Evolutionary conservation across 2,113 vertebrate genomes (phyloP), one percentile per base, ranked within the genome.

Genomic region (Charina bottae): DNA sequence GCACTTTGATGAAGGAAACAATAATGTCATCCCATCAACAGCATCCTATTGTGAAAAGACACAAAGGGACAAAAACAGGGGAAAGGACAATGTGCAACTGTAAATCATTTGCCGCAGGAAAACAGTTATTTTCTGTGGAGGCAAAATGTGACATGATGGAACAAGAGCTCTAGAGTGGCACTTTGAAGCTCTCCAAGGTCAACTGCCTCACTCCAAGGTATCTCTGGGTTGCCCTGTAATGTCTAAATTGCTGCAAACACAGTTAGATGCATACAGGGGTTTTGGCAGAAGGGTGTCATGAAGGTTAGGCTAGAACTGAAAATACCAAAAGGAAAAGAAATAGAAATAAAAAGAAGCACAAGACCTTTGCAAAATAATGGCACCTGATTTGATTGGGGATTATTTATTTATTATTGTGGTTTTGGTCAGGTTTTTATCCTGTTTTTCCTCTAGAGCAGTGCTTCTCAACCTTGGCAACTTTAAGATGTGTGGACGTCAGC

Each of bases 21-120:
- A 87, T 53, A 93, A 28, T 11, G 24, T 49, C 19, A 89, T 33
- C 33, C 93, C 4, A 0, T 90, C 92, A 88, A 15, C 15, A 64
- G n/a, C 12, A 91, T 42, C 92, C 92, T 93, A 62, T 92, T 92
- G 26, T 54, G 42, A 92, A 64, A 54, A 93, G 78, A 90, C 26
- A 87, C 0, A 90, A 93, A 96, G 95, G 93, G 42, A 94, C 92
- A 94, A 85, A 90, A 42, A 78, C 19, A 53, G 62, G 89, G n/a
- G 13, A 89, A 92, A 94, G 94, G 55, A 87, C 92, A 93, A 19
- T n/a, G 87, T 46, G 55, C 9, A 78, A 28, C 83, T 58, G 26
- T n/a, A 92, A 93, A 93, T 92, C 60, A 54, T n/a, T 93, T 56
- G 26, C 11, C n/a, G 53, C 88, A 58, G 19, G 60, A 93, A 90